phyloP scores from a whole-genome alignment of 1,140 invertebrate genomes.

The Dysdera silvatica region DNA sequence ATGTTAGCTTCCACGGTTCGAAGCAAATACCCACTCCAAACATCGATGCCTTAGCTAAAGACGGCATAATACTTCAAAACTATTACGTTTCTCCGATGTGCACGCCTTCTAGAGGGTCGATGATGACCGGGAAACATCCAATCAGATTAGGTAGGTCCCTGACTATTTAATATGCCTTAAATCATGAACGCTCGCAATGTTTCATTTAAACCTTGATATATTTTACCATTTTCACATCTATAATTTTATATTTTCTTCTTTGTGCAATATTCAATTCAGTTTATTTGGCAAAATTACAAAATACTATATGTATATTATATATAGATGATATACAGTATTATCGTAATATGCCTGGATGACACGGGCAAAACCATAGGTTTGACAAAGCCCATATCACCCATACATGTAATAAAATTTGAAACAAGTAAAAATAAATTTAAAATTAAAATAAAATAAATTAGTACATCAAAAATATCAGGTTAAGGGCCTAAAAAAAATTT shows the following conservation, averaged over 20 bases:
- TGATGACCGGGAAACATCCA: conserved; percentile 81
- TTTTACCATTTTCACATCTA: not conserved
- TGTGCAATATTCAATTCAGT: too few species aligned
- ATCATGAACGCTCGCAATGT: not conserved
- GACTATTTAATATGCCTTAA: not conserved
- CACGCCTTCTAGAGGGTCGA: conserved; percentile 63
- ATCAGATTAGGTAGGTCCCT: conserved; percentile 49
- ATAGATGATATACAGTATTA: too few species aligned
- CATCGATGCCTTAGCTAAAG: conserved; percentile 69
- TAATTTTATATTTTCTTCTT: not conserved
- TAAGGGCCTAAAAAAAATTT: too few species aligned
- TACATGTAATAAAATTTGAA: too few species aligned
- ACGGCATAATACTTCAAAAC: conserved; percentile 65
- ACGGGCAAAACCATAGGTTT: too few species aligned
- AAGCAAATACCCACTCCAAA: conserved; percentile 76
- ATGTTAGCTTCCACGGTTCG: conserved; percentile 80
- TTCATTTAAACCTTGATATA: not conserved
- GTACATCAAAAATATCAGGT: too few species aligned
- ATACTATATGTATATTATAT: too few species aligned
- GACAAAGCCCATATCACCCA: too few species aligned
- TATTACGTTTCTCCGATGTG: conserved; percentile 73
- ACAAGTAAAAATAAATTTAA: too few species aligned
- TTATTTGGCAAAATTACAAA: too few species aligned
- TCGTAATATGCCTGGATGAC: too few species aligned
- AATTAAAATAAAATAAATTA: too few species aligned